A percentile compares a stretch with the other conserved stretches of the same genome.
phyloP scores from a whole-genome alignment of 2,888 invertebrate genomes.

The Slavum lentiscoides region DNA sequence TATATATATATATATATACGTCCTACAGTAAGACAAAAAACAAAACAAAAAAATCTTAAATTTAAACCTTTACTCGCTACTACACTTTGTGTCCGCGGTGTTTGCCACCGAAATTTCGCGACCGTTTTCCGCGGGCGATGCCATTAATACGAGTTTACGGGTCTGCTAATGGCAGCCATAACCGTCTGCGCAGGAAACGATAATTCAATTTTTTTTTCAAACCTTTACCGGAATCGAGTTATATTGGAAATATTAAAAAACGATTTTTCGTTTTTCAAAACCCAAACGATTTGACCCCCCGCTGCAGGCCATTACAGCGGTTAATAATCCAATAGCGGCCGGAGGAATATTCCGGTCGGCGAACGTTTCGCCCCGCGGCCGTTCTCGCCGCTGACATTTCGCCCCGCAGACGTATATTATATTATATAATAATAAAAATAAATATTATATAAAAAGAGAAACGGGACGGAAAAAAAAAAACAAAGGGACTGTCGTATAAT shows the following conservation, averaged over 20 bases:
- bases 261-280: slow-evolving; percentile 36
- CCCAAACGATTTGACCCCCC: slow-evolving; percentile 43
- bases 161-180: slow-evolving; percentile 48
- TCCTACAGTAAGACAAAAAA: too few species aligned
- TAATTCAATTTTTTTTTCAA: slow-evolving; percentile 42
- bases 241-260: slow-evolving; percentile 49
- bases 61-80: too few species aligned
- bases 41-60: too few species aligned
- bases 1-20: too few species aligned
- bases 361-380: neutral
- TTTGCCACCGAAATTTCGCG: neutral
- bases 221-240: slow-evolving; percentile 43
- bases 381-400: too few species aligned
- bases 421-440: slow-evolving; percentile 1
- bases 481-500: slow-evolving; percentile 1
- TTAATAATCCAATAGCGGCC: slow-evolving; percentile 14
- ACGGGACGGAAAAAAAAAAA: neutral
- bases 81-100: too few species aligned
- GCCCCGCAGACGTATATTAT: too few species aligned
- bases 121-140: slow-evolving; percentile 23
- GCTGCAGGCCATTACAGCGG: neutral
- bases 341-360: neutral
- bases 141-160: slow-evolving; percentile 25
- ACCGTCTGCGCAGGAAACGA: slow-evolving; percentile 46
- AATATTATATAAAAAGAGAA: neutral